Conservation (phyloP, 2,888 invertebrate species). For the Dynastes tityus region DNA sequence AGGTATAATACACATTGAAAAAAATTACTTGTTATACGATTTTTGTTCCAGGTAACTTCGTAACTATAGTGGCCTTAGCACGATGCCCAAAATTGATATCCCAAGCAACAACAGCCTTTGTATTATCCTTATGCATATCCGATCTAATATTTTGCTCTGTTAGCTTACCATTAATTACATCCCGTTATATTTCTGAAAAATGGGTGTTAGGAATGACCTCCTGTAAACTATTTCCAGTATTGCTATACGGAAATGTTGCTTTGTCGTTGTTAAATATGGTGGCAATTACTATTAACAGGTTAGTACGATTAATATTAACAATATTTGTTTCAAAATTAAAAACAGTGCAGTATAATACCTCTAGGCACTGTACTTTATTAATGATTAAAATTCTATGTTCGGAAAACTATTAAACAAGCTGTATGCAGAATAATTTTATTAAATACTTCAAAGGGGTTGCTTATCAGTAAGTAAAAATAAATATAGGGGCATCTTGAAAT, state of each 20-base stretch:
- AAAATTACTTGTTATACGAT: conserved; percentile 41
- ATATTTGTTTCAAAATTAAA: conserved; percentile 22
- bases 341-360: neutral
- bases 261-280: conserved; percentile 92
- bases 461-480: no score
- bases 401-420: no score
- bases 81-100: conserved; percentile 85
- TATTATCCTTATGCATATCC: conserved; percentile 88
- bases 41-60: conserved; percentile 81
- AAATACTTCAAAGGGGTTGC: no score
- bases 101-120: conserved; percentile 91
- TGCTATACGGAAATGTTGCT: conserved; percentile 93
- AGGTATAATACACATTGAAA: neutral
- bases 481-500: no score
- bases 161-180: conserved; percentile 88
- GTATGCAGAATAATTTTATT: no score
- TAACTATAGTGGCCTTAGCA: conserved; percentile 85
- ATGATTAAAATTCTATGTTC: no score
- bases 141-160: conserved; percentile 89
- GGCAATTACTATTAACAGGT: conserved; percentile 91
- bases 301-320: conserved; percentile 59
- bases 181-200: conserved; percentile 84
- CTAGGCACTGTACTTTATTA: neutral
- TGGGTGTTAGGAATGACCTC: conserved; percentile 86
- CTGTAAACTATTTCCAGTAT: conserved; percentile 89